A percentile compares a stretch with the other conserved stretches of the same genome.
Conservation (phyloP, 2,113 vertebrate genomes). For the Columbina picui region DNA sequence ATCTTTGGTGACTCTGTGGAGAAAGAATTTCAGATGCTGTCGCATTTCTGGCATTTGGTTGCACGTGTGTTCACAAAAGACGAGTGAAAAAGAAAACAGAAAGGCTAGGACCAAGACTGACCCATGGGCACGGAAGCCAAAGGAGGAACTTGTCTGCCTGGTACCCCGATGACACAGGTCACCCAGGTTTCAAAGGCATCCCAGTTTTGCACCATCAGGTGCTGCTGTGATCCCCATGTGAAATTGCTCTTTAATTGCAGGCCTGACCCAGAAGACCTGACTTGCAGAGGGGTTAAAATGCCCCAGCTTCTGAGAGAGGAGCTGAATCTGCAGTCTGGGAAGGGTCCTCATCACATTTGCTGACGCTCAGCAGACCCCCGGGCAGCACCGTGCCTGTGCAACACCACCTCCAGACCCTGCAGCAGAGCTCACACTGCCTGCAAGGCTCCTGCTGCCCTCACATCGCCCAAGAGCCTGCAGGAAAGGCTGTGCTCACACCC, state of each 20-base stretch:
- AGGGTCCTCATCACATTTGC: neutral
- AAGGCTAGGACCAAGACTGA: neutral
- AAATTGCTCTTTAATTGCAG: neutral
- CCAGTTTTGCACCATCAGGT: neutral
- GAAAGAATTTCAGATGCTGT: conserved; percentile 22
- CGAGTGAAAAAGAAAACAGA: neutral
- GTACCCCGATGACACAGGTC: neutral
- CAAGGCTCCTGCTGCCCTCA: neutral
- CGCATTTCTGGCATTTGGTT: neutral
- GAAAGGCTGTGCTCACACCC: neutral
- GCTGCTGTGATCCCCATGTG: neutral
- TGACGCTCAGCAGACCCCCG: neutral
- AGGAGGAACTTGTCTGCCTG: neutral
- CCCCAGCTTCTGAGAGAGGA: neutral
- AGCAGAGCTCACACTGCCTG: neutral
- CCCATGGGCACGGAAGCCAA: neutral
- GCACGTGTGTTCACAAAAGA: rapidly evolving
- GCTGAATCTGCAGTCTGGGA: neutral
- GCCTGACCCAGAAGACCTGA: neutral
- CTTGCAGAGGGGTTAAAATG: neutral
- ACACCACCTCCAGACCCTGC: neutral
- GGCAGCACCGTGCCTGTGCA: neutral
- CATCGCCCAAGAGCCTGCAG: rapidly evolving
- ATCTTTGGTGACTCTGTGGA: conserved; percentile 85
- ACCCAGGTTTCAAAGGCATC: neutral